Evolutionary conservation across 2,888 invertebrate species (phyloP), one percentile per base, ranked within the genome.

Genomic region (Zonitis immaculata): DNA sequence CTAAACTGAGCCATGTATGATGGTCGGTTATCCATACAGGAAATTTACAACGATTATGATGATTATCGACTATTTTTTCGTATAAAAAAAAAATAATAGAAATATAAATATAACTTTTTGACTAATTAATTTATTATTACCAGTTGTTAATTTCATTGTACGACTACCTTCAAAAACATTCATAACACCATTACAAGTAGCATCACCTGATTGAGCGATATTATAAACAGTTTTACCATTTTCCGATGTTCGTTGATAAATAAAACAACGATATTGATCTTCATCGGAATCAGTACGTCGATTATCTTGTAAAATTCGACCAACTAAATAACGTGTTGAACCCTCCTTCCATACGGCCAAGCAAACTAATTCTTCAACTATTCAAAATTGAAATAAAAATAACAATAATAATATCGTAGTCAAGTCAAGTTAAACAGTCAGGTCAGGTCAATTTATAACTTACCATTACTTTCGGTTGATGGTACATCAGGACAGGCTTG

Each of bases 321-420:
- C 91, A 46, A 91, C 86, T 44, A 91, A 78, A 73, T 89, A 91
- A 49, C 87, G 79, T 45, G 86, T 87, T 30, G 88, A 86, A 0
- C 91, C 90, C 62, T 91, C 91, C 73, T 87, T 89, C 91, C 91
- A 92, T 14, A 84, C 83, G 3, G 90, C 91, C 51, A 91, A 76
- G 73, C 91, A 91, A 44, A 88, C 85, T 49, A 91, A 73, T 75
- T 91, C 89, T 69, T 91, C 91, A 46, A 87, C 91, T 89, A 69
- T 25, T 3, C n/a, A 12, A 25, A 12, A 8, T n/a, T n/a, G 18
- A 47, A 32, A 47, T 3, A 6, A 22, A 12, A 9, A 42, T 25
- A n/a, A n/a, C n/a, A n/a, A n/a, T n/a, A n/a, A n/a, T n/a, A n/a
- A n/a, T 49, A 14, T 42, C 26, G 3, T 5, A 22, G 22, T 22